These are phyloP conservation scores for Calameuta idolon DNA, from an alignment of 2,888 invertebrate genomes.

Conservation along the genomic window DNA sequence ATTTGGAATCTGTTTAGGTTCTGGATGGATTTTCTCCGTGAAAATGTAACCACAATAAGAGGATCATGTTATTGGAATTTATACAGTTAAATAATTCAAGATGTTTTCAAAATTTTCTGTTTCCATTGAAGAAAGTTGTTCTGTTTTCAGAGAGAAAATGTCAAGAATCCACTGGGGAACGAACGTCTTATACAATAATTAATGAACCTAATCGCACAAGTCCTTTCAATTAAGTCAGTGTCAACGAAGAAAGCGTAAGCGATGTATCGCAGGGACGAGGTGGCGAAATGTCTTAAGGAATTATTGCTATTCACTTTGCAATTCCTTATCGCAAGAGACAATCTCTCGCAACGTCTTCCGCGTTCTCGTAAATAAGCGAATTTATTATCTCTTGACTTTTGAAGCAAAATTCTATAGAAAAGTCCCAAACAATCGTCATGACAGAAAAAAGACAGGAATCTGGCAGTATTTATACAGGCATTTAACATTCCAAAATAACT, in stretches of 20 bases:
- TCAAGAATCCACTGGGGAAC: not conserved
- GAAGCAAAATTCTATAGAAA: too few relatives aligned
- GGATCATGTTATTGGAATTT: not conserved
- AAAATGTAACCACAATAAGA: not conserved
- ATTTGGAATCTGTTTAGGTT: not conserved
- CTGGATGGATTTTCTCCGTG: not conserved
- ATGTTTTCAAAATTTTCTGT: not conserved
- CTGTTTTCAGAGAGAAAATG: not conserved
- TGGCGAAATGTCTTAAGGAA: not conserved
- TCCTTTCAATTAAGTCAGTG: constrained; percentile 52
- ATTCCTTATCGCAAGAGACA: not conserved
- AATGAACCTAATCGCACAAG: constrained; percentile 36
- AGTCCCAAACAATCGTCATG: too few relatives aligned
- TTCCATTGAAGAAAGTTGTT: not conserved
- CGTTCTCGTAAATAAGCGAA: too few relatives aligned
- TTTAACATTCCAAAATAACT: too few relatives aligned
- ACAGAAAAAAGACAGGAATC: too few relatives aligned
- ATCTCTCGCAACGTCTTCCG: not conserved
- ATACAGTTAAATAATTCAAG: not conserved
- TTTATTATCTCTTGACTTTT: too few relatives aligned
- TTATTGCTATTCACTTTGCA: not conserved
- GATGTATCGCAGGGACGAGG: constrained; percentile 28
- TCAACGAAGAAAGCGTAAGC: constrained; percentile 41
- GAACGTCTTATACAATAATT: constrained; percentile 24
- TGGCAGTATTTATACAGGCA: too few relatives aligned